These are phyloP conservation scores for Drosophila testacea DNA, from an alignment of 2,888 invertebrate genomes.

Conservation along the genomic window DNA sequence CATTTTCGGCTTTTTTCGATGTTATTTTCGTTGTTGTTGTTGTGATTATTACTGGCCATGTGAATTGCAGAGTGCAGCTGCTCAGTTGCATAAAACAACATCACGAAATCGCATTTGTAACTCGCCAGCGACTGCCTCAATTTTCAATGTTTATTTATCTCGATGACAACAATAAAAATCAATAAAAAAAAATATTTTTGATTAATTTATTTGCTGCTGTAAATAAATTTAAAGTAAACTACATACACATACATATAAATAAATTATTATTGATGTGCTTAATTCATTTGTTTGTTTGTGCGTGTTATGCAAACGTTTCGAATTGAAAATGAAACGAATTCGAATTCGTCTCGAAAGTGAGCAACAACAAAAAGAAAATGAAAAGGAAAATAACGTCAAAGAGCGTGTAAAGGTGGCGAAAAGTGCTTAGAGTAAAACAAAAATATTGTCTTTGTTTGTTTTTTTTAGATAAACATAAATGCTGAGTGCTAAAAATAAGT, in stretches of 20 bases:
- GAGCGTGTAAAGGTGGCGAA: conserved; percentile 35
- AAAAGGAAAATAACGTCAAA: conserved; percentile 30
- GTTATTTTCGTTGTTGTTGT: conserved; percentile 23
- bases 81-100: conserved; percentile 74
- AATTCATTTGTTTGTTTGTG: conserved; percentile 56
- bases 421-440: conserved; percentile 32
- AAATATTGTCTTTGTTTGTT: conserved; percentile 9
- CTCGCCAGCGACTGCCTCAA: conserved; percentile 36
- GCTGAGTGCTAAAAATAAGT: conserved; percentile 11
- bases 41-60: conserved; percentile 52
- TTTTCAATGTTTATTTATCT: conserved; percentile 10
- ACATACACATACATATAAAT: background rate
- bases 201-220: conserved; percentile 14
- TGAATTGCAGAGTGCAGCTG: conserved; percentile 61
- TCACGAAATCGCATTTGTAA: conserved; percentile 52
- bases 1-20: conserved; percentile 54
- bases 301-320: conserved; percentile 76
- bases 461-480: conserved; percentile 5
- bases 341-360: conserved; percentile 49
- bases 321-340: conserved; percentile 42
- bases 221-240: conserved; percentile 1
- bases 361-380: conserved; percentile 18
- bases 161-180: conserved; percentile 19
- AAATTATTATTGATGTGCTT: conserved; percentile 19
- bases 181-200: conserved; percentile 24